Base-by-base conservation (phyloP, 1,140 invertebrate genomes). In the Elymnias hypermnestra region DNA sequence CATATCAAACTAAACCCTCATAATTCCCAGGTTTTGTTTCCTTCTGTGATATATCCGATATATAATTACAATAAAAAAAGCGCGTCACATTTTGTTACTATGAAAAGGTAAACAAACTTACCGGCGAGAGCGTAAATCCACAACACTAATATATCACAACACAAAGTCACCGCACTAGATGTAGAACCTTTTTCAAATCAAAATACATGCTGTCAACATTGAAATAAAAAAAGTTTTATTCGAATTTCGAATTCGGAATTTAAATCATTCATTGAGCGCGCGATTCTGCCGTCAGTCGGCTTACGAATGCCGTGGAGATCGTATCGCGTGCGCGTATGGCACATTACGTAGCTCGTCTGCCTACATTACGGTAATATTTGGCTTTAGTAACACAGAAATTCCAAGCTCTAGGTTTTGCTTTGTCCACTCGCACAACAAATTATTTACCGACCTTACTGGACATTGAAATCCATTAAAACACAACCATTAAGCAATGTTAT, bases 281-380 rank as follows among this genome's bases (percentile, higher is more conserved):
- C 72, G 58, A 53, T 53, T 44, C 43, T 61, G 56, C 46, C 62
- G 66, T 70, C 62, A 44, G 69, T 55, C 57, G 61, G 55, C 57
- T 58, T 47, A 52, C 58, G 71, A 73, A 70, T 77, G 72, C 70
- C 63, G 48, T 56, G 35, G 44, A 41, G 51, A 57, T 57, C 33
- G 46, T 46, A 45, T 57, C 46, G 54, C 51, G 47, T 53, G 50
- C 60, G 49, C 50, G 45, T 48, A 56, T 51, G 51, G 40, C 51
- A 57, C 43, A 56, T 74, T 71, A 66, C 63, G 50, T 33, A 33
- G 10, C 7, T 33, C 14, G 29, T 12, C 6, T 12, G 29, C 43
- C 42, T 44, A 37, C 54, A 55, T 77, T 77, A 72, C 71, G 63
- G 73, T 77, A 72, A 77, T 77, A 65, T 75, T 74, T 69, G 63